These are phyloP conservation scores for Drosophila seguyi DNA, from an alignment of 1,140 invertebrate species.

Conservation along the genomic window DNA sequence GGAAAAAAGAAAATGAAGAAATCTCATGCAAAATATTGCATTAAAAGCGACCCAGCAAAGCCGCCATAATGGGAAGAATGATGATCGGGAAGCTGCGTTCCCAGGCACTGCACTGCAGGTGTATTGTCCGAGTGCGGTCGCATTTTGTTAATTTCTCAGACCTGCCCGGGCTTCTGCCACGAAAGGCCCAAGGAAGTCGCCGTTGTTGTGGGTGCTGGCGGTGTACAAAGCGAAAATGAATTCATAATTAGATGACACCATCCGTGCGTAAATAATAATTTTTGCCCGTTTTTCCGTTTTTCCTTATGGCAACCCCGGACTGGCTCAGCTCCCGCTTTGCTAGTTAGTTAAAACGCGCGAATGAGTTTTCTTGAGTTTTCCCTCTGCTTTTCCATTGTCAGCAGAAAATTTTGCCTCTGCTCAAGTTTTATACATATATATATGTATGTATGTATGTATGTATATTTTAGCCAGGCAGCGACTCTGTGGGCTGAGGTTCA, in stretches of 20 bases:
- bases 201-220: constrained; percentile 42
- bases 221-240: constrained; percentile 84
- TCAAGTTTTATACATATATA: constrained; percentile 60
- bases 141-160: constrained; percentile 73
- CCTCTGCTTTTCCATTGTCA: constrained; percentile 57
- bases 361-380: constrained; percentile 78
- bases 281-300: constrained; percentile 61
- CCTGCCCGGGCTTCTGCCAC: constrained; percentile 14
- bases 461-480: constrained; percentile 58
- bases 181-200: constrained; percentile 58
- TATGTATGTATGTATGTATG: not conserved
- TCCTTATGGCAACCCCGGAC: constrained; percentile 36
- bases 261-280: constrained; percentile 85
- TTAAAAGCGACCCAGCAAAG: constrained; percentile 61
- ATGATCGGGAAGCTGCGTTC: constrained; percentile 21
- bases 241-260: constrained; percentile 85
- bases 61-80: constrained; percentile 28
- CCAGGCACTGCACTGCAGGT: constrained; percentile 53
- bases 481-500: constrained; percentile 58
- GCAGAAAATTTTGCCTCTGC: constrained; percentile 61
- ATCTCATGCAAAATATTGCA: constrained; percentile 70
- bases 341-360: constrained; percentile 82
- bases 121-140: constrained; percentile 72
- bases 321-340: constrained; percentile 20
- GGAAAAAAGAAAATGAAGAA: constrained; percentile 21